Evolutionary conservation across 2,113 vertebrate species (phyloP).

Genomic region (Lophius piscatorius): DNA sequence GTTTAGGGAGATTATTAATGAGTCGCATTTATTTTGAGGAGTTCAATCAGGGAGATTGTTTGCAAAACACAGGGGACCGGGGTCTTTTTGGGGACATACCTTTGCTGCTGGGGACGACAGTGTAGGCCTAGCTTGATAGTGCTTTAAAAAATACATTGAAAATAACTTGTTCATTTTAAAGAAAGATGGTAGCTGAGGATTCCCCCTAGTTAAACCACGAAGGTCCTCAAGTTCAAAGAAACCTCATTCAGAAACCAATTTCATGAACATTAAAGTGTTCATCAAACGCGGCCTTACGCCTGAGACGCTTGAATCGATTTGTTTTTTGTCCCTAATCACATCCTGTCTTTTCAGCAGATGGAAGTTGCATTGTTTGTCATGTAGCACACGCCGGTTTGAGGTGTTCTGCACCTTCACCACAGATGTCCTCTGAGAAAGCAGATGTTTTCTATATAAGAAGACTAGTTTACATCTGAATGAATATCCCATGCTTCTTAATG

Average conservation of each 20-base stretch:
- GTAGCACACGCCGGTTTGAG: constrained; percentile 2
- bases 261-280: neutral
- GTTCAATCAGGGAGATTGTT: too few relatives aligned
- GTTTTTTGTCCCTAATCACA: neutral
- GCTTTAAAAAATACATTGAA: too few relatives aligned
- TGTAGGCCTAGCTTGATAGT: too few relatives aligned
- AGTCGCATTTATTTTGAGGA: too few relatives aligned
- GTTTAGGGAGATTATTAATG: too few relatives aligned
- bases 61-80: too few relatives aligned
- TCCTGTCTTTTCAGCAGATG: neutral
- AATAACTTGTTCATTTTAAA: too few relatives aligned
- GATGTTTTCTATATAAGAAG: constrained; percentile 34
- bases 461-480: neutral
- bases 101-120: too few relatives aligned
- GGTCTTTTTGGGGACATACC: too few relatives aligned
- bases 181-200: too few relatives aligned
- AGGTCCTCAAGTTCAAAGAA: neutral
- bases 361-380: neutral
- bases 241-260: neutral
- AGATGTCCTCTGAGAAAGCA: constrained; percentile 22
- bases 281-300: neutral
- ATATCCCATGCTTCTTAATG: constrained; percentile 8
- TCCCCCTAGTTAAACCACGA: too few relatives aligned
- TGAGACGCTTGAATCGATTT: neutral
- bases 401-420: neutral